Percentiles rank a stretch among this genome's conserved stretches.
Evolutionary conservation across 2,888 invertebrate genomes (phyloP).

Genomic region (Cheilosia vulpina): DNA sequence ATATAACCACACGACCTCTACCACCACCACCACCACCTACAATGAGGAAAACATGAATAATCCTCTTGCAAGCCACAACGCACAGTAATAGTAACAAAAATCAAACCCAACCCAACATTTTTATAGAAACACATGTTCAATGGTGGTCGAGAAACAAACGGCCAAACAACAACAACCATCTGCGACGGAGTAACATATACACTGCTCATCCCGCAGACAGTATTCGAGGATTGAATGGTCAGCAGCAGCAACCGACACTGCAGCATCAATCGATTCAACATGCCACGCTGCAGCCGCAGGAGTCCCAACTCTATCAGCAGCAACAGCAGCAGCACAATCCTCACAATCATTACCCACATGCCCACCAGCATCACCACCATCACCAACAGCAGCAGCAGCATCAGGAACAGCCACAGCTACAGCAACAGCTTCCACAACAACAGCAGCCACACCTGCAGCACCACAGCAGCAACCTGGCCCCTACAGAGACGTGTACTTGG

Average conservation of each 20-base stretch:
- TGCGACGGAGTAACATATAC: conserved; percentile 83
- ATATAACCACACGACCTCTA: conserved; percentile 76
- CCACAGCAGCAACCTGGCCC: conserved; percentile 66
- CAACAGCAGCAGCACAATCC: conserved; percentile 77
- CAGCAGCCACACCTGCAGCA: conserved; percentile 57
- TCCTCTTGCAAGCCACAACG: conserved; percentile 67
- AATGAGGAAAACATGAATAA: conserved; percentile 75
- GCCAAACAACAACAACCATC: conserved; percentile 82
- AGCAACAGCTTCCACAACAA: conserved; percentile 64
- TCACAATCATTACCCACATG: conserved; percentile 74
- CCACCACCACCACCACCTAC: conserved; percentile 76
- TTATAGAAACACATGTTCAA: conserved; percentile 83
- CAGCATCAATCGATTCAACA: conserved; percentile 55
- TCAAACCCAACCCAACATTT: conserved; percentile 68
- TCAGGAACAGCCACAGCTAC: conserved; percentile 73
- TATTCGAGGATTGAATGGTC: conserved; percentile 80
- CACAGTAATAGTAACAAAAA: conserved; percentile 72
- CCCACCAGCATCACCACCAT: conserved; percentile 80
- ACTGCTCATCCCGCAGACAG: conserved; percentile 83
- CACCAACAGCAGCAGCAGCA: conserved; percentile 78
- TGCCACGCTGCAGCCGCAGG: conserved; percentile 61
- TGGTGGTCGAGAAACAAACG: conserved; percentile 84
- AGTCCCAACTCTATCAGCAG: conserved; percentile 76
- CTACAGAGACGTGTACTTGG: conserved; percentile 79
- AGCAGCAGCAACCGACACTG: conserved; percentile 60